Evolutionary conservation across 2,113 vertebrate species (phyloP), one percentile per base, ranked within the genome.

Genomic region (Limnothrissa miodon): DNA sequence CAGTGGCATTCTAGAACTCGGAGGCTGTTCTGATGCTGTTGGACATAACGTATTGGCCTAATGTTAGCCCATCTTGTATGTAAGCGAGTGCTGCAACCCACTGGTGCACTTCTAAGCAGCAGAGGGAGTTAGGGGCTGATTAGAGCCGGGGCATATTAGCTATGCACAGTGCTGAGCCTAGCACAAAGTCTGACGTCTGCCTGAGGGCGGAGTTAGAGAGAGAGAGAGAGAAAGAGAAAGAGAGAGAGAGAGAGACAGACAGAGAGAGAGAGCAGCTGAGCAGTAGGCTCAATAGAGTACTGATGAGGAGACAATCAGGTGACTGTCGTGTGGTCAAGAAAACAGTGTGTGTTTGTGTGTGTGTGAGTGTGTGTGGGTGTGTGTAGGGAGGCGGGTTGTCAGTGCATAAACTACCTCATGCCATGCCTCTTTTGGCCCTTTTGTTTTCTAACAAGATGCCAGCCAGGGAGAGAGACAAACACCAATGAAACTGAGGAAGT

Each of bases 171-270:
- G 66, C 29, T 17, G 66, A 15, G 66, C 66, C 13, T 33, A 36
- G 66, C 29, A 33, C 66, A 74, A n/a, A 74, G 33, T 5, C 36
- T 42, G n/a, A 78, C 29, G 48, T 23, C 23, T 21, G 15, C 13
- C 13, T 23, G 33, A 51, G 62, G 46, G 82, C n/a, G 59, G n/a
- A 25, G 53, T 62, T 39, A 45, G 13, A 21, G 45, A 62, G 21
- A 9, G 45, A 42, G 39, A 79, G 53, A 56, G 36, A 81, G 23
- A 83, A 21, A 78, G 79, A 81, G 66, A 83, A 25, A 85, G 10
- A 79, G 44, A 62, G 51, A 62, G n/a, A 83, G 29, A 51, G 1
- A 82, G 15, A 82, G 51, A 17, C 44, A 17, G 59, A 79, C 83
- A 87, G 81, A 78, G 66, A 13, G 8, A 33, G 66, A 2, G 15